Base-by-base conservation (phyloP, 2,888 invertebrate genomes). In the Amblyteles armatorius region DNA sequence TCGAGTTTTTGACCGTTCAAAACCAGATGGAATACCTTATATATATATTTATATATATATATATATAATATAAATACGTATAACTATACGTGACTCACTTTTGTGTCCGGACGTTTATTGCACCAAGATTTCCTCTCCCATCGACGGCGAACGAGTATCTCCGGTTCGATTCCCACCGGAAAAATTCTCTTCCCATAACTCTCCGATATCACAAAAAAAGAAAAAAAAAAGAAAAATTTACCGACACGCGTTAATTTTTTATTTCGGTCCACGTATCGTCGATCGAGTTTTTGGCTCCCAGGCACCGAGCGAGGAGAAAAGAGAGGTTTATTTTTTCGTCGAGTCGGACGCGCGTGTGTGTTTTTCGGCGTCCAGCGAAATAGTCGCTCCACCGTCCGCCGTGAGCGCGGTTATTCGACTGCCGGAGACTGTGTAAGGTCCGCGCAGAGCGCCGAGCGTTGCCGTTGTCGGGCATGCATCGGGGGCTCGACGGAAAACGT, bases 331-430 rank as follows among this genome's bases (percentile, higher is more conserved):
- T 11, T 55, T 22, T 19, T 19, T 6, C 26, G 9, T 55, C 26
- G 9, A 3, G 22, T 7, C 11, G 0, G 11, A 3, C 13, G 48
- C 63, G 44, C 48, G 60, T 19, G 48, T n/a, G 9, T 13, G 19
- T 33, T 33, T 48, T 33, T 48, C 44, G 60, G 26, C 60, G 22
- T 7, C 44, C 19, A 67, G 55, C 80, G 52, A 78, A 40, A 67
- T 3, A 26, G 57, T 13, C 26, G 4, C 11, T 26, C 71, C 63
- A 80, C 85, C 84, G 82, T 80, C 57, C 76, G 69, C 82, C 63
- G 65, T 50, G 78, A 85, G 80, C 82, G 84, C 86, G 71, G 76
- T 63, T 76, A 50, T 82, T 83, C 72, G 26, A 87, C 86, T 87
- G 84, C n/a, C 11, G 57, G 52, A 52, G 57, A 71, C 26, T 19